phyloP scores from a whole-genome alignment of 2,113 vertebrate species.

The Notarius quadriscutis region DNA sequence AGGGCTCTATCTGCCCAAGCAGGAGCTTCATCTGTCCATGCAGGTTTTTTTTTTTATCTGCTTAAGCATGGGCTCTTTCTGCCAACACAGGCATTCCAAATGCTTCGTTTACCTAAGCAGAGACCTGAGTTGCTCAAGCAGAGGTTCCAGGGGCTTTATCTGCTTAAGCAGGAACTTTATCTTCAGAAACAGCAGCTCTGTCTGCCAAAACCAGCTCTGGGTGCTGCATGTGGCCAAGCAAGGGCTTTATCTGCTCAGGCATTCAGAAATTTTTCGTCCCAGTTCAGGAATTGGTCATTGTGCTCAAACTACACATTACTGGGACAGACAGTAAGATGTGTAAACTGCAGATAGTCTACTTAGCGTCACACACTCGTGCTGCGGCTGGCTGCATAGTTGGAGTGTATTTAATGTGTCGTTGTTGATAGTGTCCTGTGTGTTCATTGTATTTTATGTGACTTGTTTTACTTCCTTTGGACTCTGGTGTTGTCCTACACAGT shows the following conservation, averaged over 20 bases:
- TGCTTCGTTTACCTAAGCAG: not conserved
- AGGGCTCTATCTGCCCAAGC: not conserved
- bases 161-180: not conserved
- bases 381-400: not conserved
- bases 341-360: not conserved
- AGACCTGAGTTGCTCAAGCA: not conserved
- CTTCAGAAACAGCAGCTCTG: not conserved
- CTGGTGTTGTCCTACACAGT: not conserved
- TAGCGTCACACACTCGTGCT: not conserved
- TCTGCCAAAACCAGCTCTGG: too few species aligned
- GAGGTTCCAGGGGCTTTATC: not conserved
- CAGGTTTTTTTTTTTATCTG: not conserved
- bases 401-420: not conserved
- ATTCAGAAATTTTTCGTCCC: not conserved
- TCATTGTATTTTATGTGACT: not conserved
- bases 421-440: not conserved
- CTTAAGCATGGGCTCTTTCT: too few species aligned
- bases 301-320: not conserved
- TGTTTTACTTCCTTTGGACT: not conserved
- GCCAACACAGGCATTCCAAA: too few species aligned
- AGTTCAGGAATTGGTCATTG: not conserved
- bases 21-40: not conserved
- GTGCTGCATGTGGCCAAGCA: not conserved
- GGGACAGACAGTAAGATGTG: not conserved
- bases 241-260: not conserved